Percentiles rank a stretch among this genome's conserved stretches.
phyloP scores from a whole-genome alignment of 37 sponge, comb jelly and placozoan species.

The Chondrilla cf. caribensis region DNA sequence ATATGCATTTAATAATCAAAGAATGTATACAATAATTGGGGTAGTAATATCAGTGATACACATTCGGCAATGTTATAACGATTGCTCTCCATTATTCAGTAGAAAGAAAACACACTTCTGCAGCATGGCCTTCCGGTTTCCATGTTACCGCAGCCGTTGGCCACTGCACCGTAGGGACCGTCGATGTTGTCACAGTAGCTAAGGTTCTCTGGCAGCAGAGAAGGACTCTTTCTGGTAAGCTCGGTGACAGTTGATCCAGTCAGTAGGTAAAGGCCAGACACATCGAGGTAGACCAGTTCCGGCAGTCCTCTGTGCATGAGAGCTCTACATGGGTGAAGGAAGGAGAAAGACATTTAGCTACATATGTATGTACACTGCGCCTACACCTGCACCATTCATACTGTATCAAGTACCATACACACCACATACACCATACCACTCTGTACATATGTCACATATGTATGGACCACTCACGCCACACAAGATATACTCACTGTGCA shows the following conservation, averaged over 20 bases:
- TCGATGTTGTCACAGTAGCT: conserved; percentile 90
- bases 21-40: too few relatives aligned
- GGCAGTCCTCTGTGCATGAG: conserved; percentile 38
- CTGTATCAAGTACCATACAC: too few relatives aligned
- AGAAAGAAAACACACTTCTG: background rate
- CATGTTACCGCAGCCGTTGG: conserved; percentile 81
- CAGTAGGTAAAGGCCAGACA: conserved; percentile 67
- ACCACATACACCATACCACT: too few relatives aligned
- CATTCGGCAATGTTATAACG: too few relatives aligned
- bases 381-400: too few relatives aligned
- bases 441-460: too few relatives aligned
- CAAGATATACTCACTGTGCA: too few relatives aligned
- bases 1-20: too few relatives aligned
- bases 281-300: conserved; percentile 51
- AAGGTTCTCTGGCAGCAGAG: conserved; percentile 67
- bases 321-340: conserved; percentile 19
- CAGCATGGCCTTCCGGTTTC: conserved; percentile 22
- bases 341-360: background rate
- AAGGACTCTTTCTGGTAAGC: conserved; percentile 44
- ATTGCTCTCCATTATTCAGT: too few relatives aligned
- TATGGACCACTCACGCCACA: too few relatives aligned
- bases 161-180: conserved; percentile 63
- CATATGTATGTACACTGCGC: background rate
- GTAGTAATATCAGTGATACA: too few relatives aligned
- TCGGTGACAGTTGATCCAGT: conserved; percentile 40